These are phyloP conservation scores for Sympetrum striolatum DNA, from an alignment of 2,888 invertebrate genomes.

Conservation along the genomic window DNA sequence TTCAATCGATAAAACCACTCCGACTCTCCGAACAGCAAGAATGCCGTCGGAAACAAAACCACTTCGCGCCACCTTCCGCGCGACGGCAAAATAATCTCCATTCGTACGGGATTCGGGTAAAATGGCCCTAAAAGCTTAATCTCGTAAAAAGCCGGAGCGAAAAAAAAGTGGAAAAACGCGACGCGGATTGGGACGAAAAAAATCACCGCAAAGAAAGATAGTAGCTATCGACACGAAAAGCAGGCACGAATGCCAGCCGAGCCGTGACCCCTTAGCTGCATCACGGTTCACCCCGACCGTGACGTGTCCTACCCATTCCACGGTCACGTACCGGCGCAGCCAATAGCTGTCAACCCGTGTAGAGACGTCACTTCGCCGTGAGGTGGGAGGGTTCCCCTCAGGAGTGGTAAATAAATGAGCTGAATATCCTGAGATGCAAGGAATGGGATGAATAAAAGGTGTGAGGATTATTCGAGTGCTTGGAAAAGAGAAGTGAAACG, in stretches of 20 bases:
- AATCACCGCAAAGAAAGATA: too few relatives aligned
- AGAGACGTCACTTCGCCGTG: background rate
- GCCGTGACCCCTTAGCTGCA: background rate
- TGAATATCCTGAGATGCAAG: background rate
- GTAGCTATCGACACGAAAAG: background rate
- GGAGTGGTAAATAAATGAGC: background rate
- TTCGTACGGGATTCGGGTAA: too few relatives aligned
- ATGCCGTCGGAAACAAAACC: too few relatives aligned
- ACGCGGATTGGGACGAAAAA: too few relatives aligned
- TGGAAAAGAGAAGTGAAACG: background rate
- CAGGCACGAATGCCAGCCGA: background rate
- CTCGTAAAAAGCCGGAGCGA: too few relatives aligned
- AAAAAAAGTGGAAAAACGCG: too few relatives aligned
- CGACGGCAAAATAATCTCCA: too few relatives aligned
- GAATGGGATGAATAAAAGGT: background rate
- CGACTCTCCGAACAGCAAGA: too few relatives aligned
- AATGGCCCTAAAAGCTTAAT: too few relatives aligned
- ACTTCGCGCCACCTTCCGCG: too few relatives aligned
- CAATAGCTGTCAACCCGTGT: background rate
- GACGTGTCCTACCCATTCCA: background rate
- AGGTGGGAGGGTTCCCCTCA: background rate
- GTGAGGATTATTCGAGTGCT: background rate
- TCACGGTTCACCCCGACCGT: background rate
- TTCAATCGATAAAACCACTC: too few relatives aligned
- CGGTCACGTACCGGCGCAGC: background rate